phyloP scores from a whole-genome alignment of 2,113 vertebrate genomes.

The Ctenomys sociabilis region DNA sequence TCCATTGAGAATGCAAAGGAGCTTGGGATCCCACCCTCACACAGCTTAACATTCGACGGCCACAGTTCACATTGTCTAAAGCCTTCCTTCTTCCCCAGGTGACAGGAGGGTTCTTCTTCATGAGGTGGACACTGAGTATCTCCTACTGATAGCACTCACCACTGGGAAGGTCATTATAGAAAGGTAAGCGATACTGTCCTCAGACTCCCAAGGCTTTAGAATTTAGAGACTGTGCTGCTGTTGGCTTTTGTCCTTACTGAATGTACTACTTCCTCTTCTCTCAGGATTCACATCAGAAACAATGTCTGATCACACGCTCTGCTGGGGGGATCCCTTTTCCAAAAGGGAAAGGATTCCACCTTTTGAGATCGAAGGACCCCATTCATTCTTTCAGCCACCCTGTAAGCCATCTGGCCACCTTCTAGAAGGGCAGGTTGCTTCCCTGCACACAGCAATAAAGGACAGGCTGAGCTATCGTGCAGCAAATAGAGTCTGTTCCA shows the following conservation, averaged over 20 bases:
- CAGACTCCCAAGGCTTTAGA: not conserved
- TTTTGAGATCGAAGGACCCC: not conserved
- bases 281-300: not conserved
- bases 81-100: not conserved
- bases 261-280: not conserved
- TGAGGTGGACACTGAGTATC: not conserved
- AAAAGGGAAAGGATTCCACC: too few species aligned
- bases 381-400: not conserved
- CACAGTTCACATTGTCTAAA: not conserved
- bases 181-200: not conserved
- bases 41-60: too few species aligned
- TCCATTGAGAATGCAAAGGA: not conserved
- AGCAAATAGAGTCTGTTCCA: conserved; percentile 26
- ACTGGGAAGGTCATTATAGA: fast-evolving
- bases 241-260: not conserved
- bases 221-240: not conserved
- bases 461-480: not conserved
- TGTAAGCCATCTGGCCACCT: not conserved
- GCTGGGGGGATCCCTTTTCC: not conserved
- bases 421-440: not conserved
- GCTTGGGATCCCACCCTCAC: fast-evolving
- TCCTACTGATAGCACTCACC: fast-evolving
- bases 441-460: not conserved
- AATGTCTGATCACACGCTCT: not conserved
- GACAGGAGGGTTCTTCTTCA: not conserved